These are phyloP conservation scores for Shargacucullia verbasci DNA, from an alignment of 2,888 invertebrate genomes.

Conservation along the genomic window DNA sequence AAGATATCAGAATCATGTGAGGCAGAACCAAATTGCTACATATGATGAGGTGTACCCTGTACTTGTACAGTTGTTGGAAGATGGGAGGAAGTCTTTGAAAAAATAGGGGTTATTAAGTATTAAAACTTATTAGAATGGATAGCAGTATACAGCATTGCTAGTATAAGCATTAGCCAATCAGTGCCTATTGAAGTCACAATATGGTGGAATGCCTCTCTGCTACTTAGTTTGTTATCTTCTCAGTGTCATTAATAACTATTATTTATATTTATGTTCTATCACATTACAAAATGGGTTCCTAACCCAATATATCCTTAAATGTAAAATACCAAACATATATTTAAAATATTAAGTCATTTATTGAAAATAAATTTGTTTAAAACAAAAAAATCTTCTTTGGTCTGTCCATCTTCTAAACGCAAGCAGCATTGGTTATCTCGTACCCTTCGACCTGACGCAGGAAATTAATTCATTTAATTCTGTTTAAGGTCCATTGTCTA, in stretches of 20 bases:
- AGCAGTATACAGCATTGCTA: too few species aligned
- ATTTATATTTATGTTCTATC: neutral
- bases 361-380: constrained; percentile 51
- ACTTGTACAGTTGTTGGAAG: constrained; percentile 94
- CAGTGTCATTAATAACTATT: too few species aligned
- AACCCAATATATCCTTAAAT: neutral
- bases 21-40: constrained; percentile 94
- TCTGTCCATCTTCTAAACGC: constrained; percentile 31
- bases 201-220: too few species aligned
- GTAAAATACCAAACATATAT: constrained; percentile 41
- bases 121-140: too few species aligned
- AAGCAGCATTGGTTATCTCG: constrained; percentile 36
- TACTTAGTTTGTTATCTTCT: too few species aligned
- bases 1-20: constrained; percentile 95
- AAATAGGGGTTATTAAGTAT: constrained; percentile 55
- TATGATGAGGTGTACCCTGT: constrained; percentile 97
- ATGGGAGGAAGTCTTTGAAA: constrained; percentile 79
- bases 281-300: constrained; percentile 8
- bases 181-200: too few species aligned
- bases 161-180: too few species aligned
- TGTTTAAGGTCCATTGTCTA: constrained; percentile 22
- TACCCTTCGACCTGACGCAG: constrained; percentile 42
- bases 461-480: constrained; percentile 19
- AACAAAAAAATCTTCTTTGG: constrained; percentile 37
- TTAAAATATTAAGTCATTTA: constrained; percentile 35